Evolutionary conservation across 2,888 invertebrate species (phyloP), one percentile per base, ranked within the genome.

Genomic region (Phorcus lineatus): DNA sequence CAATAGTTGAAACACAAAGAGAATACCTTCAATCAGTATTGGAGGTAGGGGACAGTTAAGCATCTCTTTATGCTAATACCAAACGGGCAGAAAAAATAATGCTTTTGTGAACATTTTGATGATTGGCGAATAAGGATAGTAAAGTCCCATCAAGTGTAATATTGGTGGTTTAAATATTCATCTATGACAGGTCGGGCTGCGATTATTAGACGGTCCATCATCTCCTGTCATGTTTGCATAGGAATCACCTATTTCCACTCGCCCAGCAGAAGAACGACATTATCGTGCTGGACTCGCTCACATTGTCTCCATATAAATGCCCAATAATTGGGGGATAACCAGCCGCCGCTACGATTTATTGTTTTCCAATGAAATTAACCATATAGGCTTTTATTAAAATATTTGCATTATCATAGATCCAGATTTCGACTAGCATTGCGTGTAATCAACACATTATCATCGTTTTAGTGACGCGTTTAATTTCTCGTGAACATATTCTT

Each of bases 91-190:
- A 47, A 47, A 47, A 47, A 47, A 47, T 47, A 47, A 47, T 11
- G 7, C 47, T 47, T 47, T 47, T 47, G 47, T 47, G 47, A 47
- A 47, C 47, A 47, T 47, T 47, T 47, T 24, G 24, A 57, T 57
- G 24, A 19, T 70, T 70, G 70, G 70, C 28, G 40, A 70, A 70
- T 70, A 70, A 70, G 36, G 70, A 70, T 70, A 36, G 70, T 70
- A 70, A 70, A 70, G 19, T 36, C 70, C 36, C 70, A 70, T 70
- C 70, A 70, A 17, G 40, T 40, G 19, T 19, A 70, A 70, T 40
- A 70, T 70, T 70, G 31, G 9, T 2, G 70, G 40, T 70, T 70
- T 70, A 70, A 70, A 70, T 70, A 70, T 70, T 70, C 70, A 70
- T 70, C 70, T 19, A 36, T 70, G 70, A 36, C 70, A 70, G 70